Evolutionary conservation across 2,888 invertebrate genomes (phyloP).

Genomic region (Entomobrya multifasciata): DNA sequence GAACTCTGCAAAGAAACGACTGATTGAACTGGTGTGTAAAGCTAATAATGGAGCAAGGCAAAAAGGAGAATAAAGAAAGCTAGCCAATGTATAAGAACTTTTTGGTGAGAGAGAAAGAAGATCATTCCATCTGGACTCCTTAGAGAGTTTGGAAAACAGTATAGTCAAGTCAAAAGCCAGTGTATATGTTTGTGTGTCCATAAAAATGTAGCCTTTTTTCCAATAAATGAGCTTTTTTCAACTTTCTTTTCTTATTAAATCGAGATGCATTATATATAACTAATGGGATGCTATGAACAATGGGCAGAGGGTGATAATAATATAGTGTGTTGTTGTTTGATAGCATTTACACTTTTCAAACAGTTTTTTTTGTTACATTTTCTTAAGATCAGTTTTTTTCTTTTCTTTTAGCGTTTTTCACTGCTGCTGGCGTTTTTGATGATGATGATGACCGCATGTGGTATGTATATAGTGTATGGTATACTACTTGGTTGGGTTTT

Average conservation of each 20-base stretch:
- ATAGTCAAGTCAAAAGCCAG: not conserved
- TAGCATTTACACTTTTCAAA: not conserved
- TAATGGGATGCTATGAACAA: no score
- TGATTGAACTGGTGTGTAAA: slow-evolving; percentile 3
- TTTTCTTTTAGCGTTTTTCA: no score
- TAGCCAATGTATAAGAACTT: slow-evolving; percentile 17
- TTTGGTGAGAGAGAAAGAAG: not conserved
- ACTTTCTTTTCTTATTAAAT: no score
- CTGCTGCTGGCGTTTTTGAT: no score
- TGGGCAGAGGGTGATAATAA: no score
- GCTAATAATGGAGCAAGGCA: not conserved
- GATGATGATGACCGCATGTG: no score
- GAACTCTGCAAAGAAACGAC: not conserved
- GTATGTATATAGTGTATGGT: not conserved
- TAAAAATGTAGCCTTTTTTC: slow-evolving; percentile 7
- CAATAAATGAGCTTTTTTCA: no score
- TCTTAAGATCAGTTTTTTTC: not conserved
- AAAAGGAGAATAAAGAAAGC: not conserved
- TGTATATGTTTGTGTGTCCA: slow-evolving; percentile 5
- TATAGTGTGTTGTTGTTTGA: no score
- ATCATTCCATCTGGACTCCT: not conserved
- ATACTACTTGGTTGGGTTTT: not conserved
- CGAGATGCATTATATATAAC: no score
- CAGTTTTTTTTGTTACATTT: slow-evolving; percentile 20
- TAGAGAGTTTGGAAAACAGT: not conserved